Evolutionary conservation across 2,888 invertebrate species (phyloP).

Genomic region (Hemistola chrysoprasaria): DNA sequence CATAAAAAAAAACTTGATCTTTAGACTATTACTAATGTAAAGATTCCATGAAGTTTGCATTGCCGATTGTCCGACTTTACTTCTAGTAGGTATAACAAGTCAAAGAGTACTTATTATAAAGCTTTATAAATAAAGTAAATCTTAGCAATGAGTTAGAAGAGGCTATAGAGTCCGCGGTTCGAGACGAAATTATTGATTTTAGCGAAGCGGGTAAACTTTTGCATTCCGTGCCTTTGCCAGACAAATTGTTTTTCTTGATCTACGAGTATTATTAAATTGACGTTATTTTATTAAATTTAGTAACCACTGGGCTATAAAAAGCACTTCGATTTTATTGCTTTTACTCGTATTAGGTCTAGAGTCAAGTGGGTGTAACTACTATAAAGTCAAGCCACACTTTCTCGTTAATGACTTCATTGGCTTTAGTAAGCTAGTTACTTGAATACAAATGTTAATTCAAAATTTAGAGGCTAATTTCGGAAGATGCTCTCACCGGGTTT

Average conservation of each 20-base stretch:
- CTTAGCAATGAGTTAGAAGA: background rate
- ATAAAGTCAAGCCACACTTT: slow-evolving; percentile 32
- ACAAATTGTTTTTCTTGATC: slow-evolving; percentile 57
- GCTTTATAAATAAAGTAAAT: no score
- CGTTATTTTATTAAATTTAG: no score
- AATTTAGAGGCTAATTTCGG: slow-evolving; percentile 36
- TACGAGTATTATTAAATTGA: slow-evolving; percentile 23
- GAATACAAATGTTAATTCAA: slow-evolving; percentile 51
- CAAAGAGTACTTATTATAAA: no score
- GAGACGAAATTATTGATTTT: slow-evolving; percentile 75
- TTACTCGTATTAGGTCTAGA: no score
- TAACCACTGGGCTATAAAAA: no score
- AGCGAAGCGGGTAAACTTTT: slow-evolving; percentile 63
- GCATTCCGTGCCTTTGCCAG: slow-evolving; percentile 57
- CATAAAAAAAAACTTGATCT: no score
- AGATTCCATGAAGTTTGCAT: no score
- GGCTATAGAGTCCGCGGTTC: slow-evolving; percentile 36
- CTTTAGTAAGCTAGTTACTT: slow-evolving; percentile 60
- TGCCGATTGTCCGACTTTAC: no score
- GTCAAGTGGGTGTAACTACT: slow-evolving; percentile 14
- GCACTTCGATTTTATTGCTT: no score
- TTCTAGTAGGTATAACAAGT: no score
- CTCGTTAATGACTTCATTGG: slow-evolving; percentile 58
- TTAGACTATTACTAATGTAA: no score
- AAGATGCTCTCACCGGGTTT: background rate